Conservation (phyloP, 2,888 invertebrate genomes). For the Ormyrus labotus region DNA sequence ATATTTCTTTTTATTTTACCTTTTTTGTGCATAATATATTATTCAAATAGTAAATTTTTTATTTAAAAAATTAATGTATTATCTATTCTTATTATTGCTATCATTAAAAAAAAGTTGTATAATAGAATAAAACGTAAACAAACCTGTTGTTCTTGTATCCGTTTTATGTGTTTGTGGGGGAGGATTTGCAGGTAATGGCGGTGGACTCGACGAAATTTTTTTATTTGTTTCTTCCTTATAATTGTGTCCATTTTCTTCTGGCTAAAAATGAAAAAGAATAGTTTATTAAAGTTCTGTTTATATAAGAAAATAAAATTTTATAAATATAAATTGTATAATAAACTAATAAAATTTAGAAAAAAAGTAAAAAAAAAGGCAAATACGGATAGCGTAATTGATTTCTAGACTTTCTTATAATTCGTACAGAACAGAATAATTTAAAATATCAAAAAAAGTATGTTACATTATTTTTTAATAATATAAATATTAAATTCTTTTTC, state of each 20-base stretch:
- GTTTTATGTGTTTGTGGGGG: constrained; percentile 51
- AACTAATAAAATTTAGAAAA: not conserved
- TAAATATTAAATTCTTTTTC: too few relatives aligned
- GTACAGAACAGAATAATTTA: too few relatives aligned
- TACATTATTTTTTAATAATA: too few relatives aligned
- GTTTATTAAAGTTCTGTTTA: not conserved
- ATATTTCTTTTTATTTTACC: too few relatives aligned
- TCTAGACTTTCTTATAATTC: not conserved
- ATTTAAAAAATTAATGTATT: not conserved
- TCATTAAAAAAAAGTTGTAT: not conserved
- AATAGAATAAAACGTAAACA: not conserved
- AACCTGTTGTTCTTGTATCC: constrained; percentile 40
- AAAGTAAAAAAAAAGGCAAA: too few relatives aligned
- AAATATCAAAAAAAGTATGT: too few relatives aligned
- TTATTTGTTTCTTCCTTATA: constrained; percentile 51
- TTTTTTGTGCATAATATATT: too few relatives aligned
- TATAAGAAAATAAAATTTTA: constrained; percentile 1
- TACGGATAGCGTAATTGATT: not conserved
- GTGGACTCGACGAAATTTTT: constrained; percentile 58
- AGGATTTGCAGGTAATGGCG: constrained; percentile 66
- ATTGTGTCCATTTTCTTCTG: constrained; percentile 60
- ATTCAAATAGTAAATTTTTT: too few relatives aligned
- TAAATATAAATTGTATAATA: not conserved
- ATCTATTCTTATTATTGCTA: not conserved
- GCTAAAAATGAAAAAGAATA: constrained; percentile 58